phyloP scores from a whole-genome alignment of 1,140 invertebrate genomes.

The Babylonia areolata region DNA sequence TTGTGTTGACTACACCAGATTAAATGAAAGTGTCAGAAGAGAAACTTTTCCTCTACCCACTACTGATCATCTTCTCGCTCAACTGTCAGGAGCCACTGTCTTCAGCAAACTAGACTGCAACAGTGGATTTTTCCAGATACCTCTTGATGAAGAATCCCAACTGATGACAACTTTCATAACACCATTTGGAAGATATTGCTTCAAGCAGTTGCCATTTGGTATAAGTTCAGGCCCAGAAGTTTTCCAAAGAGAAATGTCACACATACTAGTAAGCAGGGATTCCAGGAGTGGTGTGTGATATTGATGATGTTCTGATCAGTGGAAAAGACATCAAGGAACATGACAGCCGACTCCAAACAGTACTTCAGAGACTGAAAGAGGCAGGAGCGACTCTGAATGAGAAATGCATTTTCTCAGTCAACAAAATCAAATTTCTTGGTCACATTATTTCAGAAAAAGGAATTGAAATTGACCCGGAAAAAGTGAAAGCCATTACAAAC shows the following conservation, averaged over 20 bases:
- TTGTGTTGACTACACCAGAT: too few relatives aligned
- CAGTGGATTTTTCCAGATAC: too few relatives aligned
- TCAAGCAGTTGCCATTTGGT: too few relatives aligned
- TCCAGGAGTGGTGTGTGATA: not conserved
- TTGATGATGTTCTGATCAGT: slow-evolving; percentile 13
- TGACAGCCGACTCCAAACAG: not conserved
- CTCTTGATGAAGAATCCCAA: too few relatives aligned
- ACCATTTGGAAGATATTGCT: too few relatives aligned
- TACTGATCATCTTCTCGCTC: not conserved
- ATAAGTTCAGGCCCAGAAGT: slow-evolving; percentile 5
- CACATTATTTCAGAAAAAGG: not conserved
- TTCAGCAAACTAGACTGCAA: too few relatives aligned
- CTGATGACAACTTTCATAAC: not conserved
- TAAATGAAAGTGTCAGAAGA: slow-evolving; percentile 20
- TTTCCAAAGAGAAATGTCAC: not conserved
- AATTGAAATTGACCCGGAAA: not conserved
- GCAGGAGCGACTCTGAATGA: not conserved
- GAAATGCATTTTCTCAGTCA: not conserved
- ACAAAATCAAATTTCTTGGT: not conserved
- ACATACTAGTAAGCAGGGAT: not conserved
- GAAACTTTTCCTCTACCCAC: slow-evolving; percentile 12
- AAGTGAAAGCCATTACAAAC: slow-evolving; percentile 9
- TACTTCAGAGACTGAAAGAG: not conserved
- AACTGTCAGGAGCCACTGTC: too few relatives aligned
- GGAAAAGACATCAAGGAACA: not conserved